These are phyloP conservation scores for Megastigmus dorsalis DNA, from an alignment of 2,888 invertebrate species.

Conservation along the genomic window DNA sequence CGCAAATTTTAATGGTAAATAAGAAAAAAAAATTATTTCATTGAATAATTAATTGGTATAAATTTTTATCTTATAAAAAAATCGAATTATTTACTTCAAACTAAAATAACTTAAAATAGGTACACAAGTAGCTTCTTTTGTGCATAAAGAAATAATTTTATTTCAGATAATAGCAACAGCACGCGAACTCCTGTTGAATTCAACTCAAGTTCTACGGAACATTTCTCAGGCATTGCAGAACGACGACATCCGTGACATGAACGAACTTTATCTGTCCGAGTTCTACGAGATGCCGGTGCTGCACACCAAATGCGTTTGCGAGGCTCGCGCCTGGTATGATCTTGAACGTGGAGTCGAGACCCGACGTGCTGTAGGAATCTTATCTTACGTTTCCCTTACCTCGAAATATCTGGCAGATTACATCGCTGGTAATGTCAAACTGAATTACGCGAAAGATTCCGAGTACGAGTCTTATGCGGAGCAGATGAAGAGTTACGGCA, in stretches of 20 bases:
- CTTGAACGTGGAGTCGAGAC: slow-evolving; percentile 70
- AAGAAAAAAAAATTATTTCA: not conserved
- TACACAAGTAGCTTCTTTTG: not conserved
- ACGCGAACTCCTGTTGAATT: slow-evolving; percentile 68
- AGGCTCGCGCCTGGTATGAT: slow-evolving; percentile 67
- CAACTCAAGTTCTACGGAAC: slow-evolving; percentile 65
- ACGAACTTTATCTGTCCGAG: slow-evolving; percentile 69
- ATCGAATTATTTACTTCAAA: too few species aligned
- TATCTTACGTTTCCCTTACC: slow-evolving; percentile 63
- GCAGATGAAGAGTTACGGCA: slow-evolving; percentile 67
- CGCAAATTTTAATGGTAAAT: not conserved
- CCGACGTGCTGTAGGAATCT: slow-evolving; percentile 65
- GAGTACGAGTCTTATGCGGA: slow-evolving; percentile 61
- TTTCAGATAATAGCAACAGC: slow-evolving; percentile 66
- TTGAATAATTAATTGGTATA: too few species aligned
- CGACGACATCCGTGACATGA: slow-evolving; percentile 72
- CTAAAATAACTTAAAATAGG: too few species aligned
- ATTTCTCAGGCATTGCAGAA: slow-evolving; percentile 69
- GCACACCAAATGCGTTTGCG: slow-evolving; percentile 64
- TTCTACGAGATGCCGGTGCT: slow-evolving; percentile 64
- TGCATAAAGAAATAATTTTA: not conserved
- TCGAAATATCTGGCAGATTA: slow-evolving; percentile 69
- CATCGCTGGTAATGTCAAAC: slow-evolving; percentile 63
- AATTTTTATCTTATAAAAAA: too few species aligned
- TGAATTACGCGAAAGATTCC: slow-evolving; percentile 60